These are phyloP conservation scores for Ursus arctos DNA, from an alignment of 2,113 vertebrate species.

Conservation along the genomic window DNA sequence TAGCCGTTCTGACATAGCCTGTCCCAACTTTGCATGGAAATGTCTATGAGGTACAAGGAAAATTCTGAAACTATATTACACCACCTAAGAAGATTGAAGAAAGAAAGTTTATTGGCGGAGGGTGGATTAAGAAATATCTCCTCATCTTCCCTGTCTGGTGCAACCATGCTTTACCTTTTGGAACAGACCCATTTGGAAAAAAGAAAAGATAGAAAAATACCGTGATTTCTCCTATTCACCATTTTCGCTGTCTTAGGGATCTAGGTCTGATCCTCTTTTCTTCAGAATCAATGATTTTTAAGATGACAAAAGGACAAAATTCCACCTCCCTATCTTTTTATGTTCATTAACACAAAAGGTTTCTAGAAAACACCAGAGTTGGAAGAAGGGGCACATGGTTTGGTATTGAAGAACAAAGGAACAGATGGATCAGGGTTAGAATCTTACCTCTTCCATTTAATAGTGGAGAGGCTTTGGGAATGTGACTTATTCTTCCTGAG, in stretches of 20 bases:
- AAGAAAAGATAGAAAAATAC: not conserved
- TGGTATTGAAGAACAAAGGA: not conserved
- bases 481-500: not conserved
- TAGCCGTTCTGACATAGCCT: conserved; percentile 32
- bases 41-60: not conserved
- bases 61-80: not conserved
- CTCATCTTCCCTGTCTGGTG: not conserved
- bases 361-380: not conserved
- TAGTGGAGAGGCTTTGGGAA: not conserved
- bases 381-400: not conserved
- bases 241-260: not conserved
- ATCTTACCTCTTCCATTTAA: not conserved
- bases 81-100: not conserved
- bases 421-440: not conserved
- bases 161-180: not conserved
- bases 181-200: not conserved
- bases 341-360: not conserved
- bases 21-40: conserved; percentile 11
- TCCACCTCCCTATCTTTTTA: not conserved
- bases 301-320: not conserved
- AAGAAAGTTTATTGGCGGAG: not conserved
- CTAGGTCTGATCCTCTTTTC: not conserved
- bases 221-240: not conserved
- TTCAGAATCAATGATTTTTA: not conserved
- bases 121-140: not conserved